These are phyloP conservation scores for Chiridota heheva DNA, from an alignment of 35 echinoderm and acorn worm species.

Conservation along the genomic window DNA sequence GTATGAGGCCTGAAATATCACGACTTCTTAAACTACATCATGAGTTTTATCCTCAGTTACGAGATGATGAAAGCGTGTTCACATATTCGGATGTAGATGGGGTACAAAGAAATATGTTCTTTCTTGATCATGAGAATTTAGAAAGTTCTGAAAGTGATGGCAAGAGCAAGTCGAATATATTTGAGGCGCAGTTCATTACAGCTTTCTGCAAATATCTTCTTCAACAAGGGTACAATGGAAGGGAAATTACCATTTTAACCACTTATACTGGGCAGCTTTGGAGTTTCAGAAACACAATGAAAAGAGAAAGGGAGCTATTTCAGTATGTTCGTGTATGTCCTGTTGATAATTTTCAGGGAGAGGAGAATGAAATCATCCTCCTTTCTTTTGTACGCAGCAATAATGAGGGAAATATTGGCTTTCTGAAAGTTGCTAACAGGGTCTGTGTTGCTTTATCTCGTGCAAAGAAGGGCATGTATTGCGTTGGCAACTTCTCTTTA, in stretches of 20 bases:
- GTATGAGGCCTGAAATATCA: constrained; percentile 91
- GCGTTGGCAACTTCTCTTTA: constrained; percentile 78
- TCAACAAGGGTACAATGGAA: constrained; percentile 57
- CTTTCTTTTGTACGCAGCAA: constrained; percentile 87
- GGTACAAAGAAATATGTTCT: constrained; percentile 70
- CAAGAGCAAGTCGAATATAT: constrained; percentile 62
- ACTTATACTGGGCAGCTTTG: constrained; percentile 61
- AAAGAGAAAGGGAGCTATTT: constrained; percentile 35
- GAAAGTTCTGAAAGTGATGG: constrained; percentile 53
- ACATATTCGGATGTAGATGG: constrained; percentile 40
- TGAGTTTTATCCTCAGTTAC: constrained; percentile 33
- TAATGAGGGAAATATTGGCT: constrained; percentile 59
- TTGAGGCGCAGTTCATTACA: constrained; percentile 68
- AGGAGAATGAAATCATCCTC: constrained; percentile 90
- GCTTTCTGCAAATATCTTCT: constrained; percentile 71
- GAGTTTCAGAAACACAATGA: constrained; percentile 39
- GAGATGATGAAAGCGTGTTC: constrained; percentile 63
- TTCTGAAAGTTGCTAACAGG: constrained; percentile 69
- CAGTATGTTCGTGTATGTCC: constrained; percentile 63
- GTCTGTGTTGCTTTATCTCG: constrained; percentile 79
- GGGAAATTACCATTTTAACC: constrained; percentile 76
- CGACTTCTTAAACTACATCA: constrained; percentile 54
- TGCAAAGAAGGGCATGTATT: constrained; percentile 85
- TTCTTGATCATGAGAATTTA: constrained; percentile 64
- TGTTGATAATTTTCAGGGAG: constrained; percentile 77